Evolutionary conservation across 2,888 invertebrate species (phyloP), one percentile per base, ranked within the genome.

Genomic region (Cenopis cana): DNA sequence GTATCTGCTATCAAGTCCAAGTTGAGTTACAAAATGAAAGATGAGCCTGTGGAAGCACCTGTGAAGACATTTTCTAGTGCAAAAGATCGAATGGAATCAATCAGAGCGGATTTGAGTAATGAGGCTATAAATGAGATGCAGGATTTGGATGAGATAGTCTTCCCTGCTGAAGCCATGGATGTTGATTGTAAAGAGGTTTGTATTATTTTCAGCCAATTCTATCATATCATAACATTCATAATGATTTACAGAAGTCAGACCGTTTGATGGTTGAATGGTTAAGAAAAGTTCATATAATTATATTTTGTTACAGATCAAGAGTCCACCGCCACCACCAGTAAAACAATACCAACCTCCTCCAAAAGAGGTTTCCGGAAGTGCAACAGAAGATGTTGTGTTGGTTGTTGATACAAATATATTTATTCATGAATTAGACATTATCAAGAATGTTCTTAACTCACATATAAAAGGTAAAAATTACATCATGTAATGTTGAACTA

Each of bases 401-500:
- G 91, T 94, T 68, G 90, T 94, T 36, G 94, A 94, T 72, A 94
- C 94, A 14, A 94, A 94, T 76, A 88, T 94, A 78, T 93, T 94
- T 77, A 91, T 94, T 79, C 90, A 91, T 62, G 90, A 94, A 68
- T 76, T 93, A 71, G 87, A 91, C 79, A 84, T 89, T 36, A 89
- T 93, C 41, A 91, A 89, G 76, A 86, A 86, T 81, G 88, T 91
- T 14, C 81, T 92, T 50, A 90, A 89, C 77, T 92, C 91, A 65
- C 90, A 89, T 76, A 87, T 93, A 74, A 89, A 89, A 88, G 93
- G 93, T 93, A 79, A 78, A 67, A 38, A 38, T 38, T 38, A 38
- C 11, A 38, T 36, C 0, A 36, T 36, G 36, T 24, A 1, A 24
- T 24, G 24, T 24, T 24, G n/a, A n/a, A n/a, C n/a, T n/a, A n/a